phyloP scores from a whole-genome alignment of 2,113 vertebrate species.

The Motacilla tschutschensis region DNA sequence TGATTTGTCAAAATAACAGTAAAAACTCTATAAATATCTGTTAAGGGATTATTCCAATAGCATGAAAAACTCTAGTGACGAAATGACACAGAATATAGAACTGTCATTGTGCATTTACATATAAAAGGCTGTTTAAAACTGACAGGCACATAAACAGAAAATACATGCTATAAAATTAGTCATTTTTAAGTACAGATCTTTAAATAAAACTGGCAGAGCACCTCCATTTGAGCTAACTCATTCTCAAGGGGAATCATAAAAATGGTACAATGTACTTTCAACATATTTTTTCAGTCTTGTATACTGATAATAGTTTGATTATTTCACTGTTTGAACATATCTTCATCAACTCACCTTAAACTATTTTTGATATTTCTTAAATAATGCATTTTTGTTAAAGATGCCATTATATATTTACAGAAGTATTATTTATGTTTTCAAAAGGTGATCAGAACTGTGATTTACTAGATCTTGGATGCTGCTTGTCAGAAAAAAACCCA shows the following conservation, averaged over 20 bases:
- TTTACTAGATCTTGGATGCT: not conserved
- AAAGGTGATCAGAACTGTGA: not conserved
- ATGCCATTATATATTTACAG: not conserved
- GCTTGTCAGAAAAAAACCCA: not conserved
- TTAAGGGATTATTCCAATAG: constrained; percentile 44
- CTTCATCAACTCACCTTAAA: not conserved
- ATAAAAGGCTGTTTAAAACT: constrained; percentile 54
- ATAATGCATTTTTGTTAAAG: not conserved
- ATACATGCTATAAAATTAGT: constrained; percentile 49
- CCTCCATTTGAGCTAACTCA: not conserved
- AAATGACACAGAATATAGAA: constrained; percentile 52
- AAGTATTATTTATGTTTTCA: not conserved
- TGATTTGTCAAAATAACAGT: constrained; percentile 60
- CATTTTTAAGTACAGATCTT: constrained; percentile 28
- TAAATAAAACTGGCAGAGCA: constrained; percentile 28
- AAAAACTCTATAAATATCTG: constrained; percentile 58
- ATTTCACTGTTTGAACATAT: not conserved
- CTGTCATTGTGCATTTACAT: constrained; percentile 26
- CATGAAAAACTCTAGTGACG: constrained; percentile 25
- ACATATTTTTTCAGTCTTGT: not conserved
- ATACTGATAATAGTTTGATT: not conserved
- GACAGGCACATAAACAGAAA: constrained; percentile 61
- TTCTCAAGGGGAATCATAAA: constrained; percentile 20
- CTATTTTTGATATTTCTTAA: not conserved
- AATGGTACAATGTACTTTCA: not conserved